Percentiles rank a stretch among this genome's conserved stretches.
Conservation (phyloP, 64 coral and sea anemone species). For the Stylophora pistillata region DNA sequence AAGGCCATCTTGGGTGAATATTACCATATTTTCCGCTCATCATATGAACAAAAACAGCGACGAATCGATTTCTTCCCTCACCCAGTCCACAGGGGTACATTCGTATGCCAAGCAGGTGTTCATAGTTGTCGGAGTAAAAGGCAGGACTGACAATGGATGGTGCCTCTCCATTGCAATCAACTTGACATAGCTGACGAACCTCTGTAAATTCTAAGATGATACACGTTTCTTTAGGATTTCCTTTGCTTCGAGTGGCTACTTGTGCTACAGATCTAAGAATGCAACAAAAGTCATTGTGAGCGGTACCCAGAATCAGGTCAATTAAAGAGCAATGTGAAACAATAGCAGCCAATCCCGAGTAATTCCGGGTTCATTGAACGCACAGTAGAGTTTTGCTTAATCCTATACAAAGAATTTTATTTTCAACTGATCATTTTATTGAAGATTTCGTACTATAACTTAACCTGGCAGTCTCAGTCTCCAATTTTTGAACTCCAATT, state of each 20-base stretch:
- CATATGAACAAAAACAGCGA: conserved; percentile 51
- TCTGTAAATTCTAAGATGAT: neutral
- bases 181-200: neutral
- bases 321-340: too few species aligned
- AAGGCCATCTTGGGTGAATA: too few species aligned
- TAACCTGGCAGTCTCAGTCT: too few species aligned
- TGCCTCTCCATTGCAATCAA: neutral
- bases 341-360: too few species aligned
- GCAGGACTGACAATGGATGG: neutral
- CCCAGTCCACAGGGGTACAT: neutral
- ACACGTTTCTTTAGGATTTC: neutral
- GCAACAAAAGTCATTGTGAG: too few species aligned
- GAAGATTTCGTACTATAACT: too few species aligned
- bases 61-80: neutral
- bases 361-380: too few species aligned
- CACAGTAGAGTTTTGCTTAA: too few species aligned
- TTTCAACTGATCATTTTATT: too few species aligned
- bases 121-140: neutral
- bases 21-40: conserved; percentile 72
- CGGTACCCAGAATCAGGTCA: too few species aligned
- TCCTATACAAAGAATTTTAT: too few species aligned
- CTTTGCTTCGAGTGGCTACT: neutral
- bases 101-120: neutral
- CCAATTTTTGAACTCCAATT: too few species aligned
- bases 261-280: neutral